Percentiles rank a stretch among this genome's conserved stretches.
phyloP scores from a whole-genome alignment of 2,888 invertebrate species.

The Eucera pruinosa region DNA sequence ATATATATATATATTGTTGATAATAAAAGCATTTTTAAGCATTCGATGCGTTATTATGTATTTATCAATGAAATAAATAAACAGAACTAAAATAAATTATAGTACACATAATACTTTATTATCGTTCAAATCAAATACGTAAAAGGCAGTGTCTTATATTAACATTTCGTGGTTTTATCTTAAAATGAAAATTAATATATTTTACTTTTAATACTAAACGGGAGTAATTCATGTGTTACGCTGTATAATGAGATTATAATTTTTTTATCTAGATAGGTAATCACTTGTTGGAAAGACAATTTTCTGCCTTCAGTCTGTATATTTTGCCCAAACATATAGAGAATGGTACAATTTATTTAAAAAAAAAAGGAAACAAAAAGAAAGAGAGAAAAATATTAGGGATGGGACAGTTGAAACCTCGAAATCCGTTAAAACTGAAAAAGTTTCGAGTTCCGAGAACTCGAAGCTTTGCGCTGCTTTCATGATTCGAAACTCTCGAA shows the following conservation, averaged over 20 bases:
- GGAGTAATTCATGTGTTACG: conserved; percentile 54
- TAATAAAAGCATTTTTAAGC: conserved; percentile 29
- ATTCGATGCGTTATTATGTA: conserved; percentile 16
- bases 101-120: conserved; percentile 62
- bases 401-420: too few species aligned
- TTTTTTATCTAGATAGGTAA: conserved; percentile 57
- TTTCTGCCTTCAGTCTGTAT: conserved; percentile 66
- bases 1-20: conserved; percentile 36
- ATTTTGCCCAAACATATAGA: conserved; percentile 64
- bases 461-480: too few species aligned
- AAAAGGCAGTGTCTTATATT: conserved; percentile 61
- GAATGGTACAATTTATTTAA: conserved; percentile 53
- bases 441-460: too few species aligned
- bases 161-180: conserved; percentile 47
- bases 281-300: conserved; percentile 55
- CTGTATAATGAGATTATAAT: conserved; percentile 53
- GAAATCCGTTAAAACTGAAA: too few species aligned
- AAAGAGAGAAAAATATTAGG: too few species aligned
- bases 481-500: too few species aligned
- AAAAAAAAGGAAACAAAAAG: too few species aligned
- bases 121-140: conserved; percentile 57
- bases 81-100: conserved; percentile 41
- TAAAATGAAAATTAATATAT: conserved; percentile 61
- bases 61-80: conserved; percentile 39
- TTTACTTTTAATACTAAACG: conserved; percentile 58